Evolutionary conservation across 1,140 invertebrate genomes (phyloP).

Genomic region (Cydia splendana): DNA sequence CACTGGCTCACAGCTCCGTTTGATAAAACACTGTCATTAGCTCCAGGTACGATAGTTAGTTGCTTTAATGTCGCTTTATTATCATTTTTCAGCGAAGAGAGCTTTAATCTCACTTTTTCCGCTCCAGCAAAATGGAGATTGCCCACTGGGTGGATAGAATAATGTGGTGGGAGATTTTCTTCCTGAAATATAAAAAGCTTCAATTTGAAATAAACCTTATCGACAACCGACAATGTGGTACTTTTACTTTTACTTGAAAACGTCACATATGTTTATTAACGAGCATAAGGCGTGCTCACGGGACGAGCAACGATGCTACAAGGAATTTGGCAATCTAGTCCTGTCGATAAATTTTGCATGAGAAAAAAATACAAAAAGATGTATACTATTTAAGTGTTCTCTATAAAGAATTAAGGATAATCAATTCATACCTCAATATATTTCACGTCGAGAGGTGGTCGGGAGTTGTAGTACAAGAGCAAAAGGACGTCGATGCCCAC

Average conservation of each 20-base stretch:
- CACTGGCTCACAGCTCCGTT: neutral
- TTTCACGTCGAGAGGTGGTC: constrained; percentile 83
- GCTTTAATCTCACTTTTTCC: constrained; percentile 58
- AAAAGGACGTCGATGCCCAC: constrained; percentile 88
- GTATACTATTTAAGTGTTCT: no score
- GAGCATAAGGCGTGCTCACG: no score
- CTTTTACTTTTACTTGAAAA: neutral
- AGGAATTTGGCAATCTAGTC: no score
- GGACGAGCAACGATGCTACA: no score
- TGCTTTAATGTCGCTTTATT: constrained; percentile 46
- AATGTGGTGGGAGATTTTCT: constrained; percentile 55
- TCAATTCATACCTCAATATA: constrained; percentile 58
- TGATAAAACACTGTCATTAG: constrained; percentile 16
- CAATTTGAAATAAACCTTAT: no score
- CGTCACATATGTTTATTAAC: no score
- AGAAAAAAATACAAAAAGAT: neutral
- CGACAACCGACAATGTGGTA: neutral
- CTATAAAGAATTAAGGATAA: neutral
- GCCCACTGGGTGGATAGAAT: constrained; percentile 61
- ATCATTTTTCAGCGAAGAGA: constrained; percentile 46
- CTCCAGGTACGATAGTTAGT: constrained; percentile 49
- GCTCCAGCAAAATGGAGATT: constrained; percentile 68
- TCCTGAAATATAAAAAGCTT: constrained; percentile 48
- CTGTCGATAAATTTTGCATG: no score
- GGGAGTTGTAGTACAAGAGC: constrained; percentile 89